Base-by-base conservation (phyloP, 1,140 invertebrate genomes). In the Neodiprion lecontei region DNA sequence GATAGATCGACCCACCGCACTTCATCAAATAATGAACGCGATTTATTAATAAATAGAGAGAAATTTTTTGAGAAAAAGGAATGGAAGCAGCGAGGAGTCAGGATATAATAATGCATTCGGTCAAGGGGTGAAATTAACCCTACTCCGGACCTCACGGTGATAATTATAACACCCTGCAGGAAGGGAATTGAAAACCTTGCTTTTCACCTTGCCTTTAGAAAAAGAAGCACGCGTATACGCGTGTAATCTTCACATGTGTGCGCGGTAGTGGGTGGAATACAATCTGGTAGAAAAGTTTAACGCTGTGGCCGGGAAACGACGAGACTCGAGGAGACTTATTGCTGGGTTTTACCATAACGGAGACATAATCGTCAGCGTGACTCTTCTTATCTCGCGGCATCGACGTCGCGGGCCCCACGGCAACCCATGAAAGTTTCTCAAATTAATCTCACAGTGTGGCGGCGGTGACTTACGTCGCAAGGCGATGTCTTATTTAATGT, bases 391-490 rank as follows among this genome's bases (percentile, higher is more conserved):
- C 17, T 69, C 23, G 67, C 67, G 40, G 40, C 21, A 69, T 69
- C 67, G 21, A 69, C 61, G 74, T 72, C 12, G 9, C 53, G 53
- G 53, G 53, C 72, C 76, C 76, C 65, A 61, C 70, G 71, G 72
- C 69, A 72, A 68, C 23, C n/a, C 28, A 61, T 61, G 53, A 49
- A 61, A 72, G 75, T 72, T 72, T 72, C 73, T 23, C 70, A 50
- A 78, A 78, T 74, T 69, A 78, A 69, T 76, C 70, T 61, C 75
- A 48, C 77, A 70, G 75, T 74, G 69, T 74, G 75, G 53, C 68
- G 75, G 72, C 72, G 53, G 48, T 70, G 67, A 49, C 67, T 69
- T 69, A 69, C 40, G 67, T 69, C 67, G 67, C 7, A 12, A 28
- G 40, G 70, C 69, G 50, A 67, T 67, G 67, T 61, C 61, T 69